Conservation (phyloP, 53 echinoderm and acorn worm species). For the Glandiceps talaboti region DNA sequence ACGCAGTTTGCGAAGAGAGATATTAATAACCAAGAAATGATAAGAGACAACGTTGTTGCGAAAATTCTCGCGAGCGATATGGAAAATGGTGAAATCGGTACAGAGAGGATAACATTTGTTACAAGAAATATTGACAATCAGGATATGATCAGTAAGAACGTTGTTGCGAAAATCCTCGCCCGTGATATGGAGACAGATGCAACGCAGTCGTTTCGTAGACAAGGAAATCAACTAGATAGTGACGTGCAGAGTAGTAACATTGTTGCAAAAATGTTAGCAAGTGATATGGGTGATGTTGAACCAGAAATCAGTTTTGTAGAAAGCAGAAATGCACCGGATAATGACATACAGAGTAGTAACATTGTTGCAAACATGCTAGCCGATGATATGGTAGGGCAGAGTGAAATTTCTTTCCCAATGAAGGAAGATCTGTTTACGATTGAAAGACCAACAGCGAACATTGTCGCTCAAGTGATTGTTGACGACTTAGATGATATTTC, state of each 20-base stretch:
- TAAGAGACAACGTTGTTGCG: not conserved
- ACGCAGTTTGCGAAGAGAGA: too few relatives aligned
- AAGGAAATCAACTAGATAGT: not conserved
- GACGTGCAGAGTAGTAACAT: not conserved
- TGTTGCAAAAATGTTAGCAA: not conserved
- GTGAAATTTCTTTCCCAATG: not conserved
- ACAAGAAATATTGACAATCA: not conserved
- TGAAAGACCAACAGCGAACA: not conserved
- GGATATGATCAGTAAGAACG: too few relatives aligned
- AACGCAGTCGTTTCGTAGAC: not conserved
- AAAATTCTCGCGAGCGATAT: not conserved
- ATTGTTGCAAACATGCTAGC: not conserved
- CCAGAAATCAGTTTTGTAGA: not conserved
- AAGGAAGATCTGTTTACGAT: not conserved
- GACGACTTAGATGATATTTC: not conserved
- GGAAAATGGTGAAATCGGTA: too few relatives aligned
- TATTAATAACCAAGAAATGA: too few relatives aligned
- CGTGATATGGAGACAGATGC: conserved; percentile 10
- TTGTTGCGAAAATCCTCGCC: not conserved
- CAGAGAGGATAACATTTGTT: too few relatives aligned
- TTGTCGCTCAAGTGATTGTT: not conserved
- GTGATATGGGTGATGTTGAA: not conserved
- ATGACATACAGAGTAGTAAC: not conserved
- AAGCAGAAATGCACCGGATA: too few relatives aligned
- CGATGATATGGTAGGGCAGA: not conserved